phyloP scores from a whole-genome alignment of 2,797 vertebrate genomes.

The Iguana delicatissima region DNA sequence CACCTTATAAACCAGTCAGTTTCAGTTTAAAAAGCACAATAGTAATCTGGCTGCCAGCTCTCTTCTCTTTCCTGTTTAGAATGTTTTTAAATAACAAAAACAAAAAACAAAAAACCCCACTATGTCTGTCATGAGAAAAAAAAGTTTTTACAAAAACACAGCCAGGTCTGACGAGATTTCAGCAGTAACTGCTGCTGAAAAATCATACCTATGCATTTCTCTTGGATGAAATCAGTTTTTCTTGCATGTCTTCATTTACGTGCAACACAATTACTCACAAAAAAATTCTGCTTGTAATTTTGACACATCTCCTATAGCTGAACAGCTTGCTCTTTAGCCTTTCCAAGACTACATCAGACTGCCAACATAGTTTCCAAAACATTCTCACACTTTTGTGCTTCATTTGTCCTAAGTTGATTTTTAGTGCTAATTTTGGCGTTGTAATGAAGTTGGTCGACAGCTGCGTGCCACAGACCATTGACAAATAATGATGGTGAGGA shows the following conservation, averaged over 20 bases:
- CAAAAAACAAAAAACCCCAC: not conserved
- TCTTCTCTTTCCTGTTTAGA: conserved; percentile 1
- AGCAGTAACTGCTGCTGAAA: conserved; percentile 1
- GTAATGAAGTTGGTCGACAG: conserved; percentile 47
- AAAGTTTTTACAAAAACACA: not conserved
- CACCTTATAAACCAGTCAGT: not conserved
- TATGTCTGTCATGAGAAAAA: no score
- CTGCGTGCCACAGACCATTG: conserved; percentile 45
- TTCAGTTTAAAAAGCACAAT: not conserved
- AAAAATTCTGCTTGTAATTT: conserved; percentile 3
- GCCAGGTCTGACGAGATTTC: not conserved
- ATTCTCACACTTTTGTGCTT: conserved; percentile 35
- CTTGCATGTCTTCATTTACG: conserved; percentile 3
- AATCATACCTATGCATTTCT: conserved; percentile 1
- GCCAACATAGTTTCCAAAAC: conserved; percentile 34
- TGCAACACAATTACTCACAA: not conserved
- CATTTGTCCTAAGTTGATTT: conserved; percentile 42
- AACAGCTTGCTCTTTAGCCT: conserved; percentile 48
- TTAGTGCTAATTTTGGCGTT: conserved; percentile 42
- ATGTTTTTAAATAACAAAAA: not conserved
- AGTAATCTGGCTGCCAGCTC: not conserved
- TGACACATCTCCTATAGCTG: conserved; percentile 15
- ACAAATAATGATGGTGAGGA: conserved; percentile 42
- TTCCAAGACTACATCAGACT: conserved; percentile 23
- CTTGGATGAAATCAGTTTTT: not conserved